Percentiles rank a stretch among this genome's conserved stretches.
Evolutionary conservation across 2,113 vertebrate genomes (phyloP).

Genomic region (Sapayoa aenigma): DNA sequence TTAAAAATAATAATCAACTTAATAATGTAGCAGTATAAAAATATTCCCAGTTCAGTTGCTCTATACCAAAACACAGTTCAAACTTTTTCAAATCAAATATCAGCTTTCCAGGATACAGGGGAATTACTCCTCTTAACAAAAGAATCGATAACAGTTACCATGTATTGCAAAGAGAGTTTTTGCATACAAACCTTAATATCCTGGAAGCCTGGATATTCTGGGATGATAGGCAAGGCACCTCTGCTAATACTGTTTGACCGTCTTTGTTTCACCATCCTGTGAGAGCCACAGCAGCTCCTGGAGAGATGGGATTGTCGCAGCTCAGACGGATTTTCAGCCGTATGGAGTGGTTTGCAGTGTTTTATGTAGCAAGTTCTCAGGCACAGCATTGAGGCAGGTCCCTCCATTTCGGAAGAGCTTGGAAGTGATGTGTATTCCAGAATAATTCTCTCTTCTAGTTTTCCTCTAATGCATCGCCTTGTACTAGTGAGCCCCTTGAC

Average conservation of each 20-base stretch:
- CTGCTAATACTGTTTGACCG: neutral
- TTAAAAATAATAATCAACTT: neutral
- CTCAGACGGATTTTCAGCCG: accelerated
- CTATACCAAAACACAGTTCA: neutral
- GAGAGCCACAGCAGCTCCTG: neutral
- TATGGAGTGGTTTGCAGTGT: neutral
- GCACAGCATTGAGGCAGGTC: neutral
- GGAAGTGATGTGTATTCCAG: neutral
- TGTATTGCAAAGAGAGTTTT: neutral
- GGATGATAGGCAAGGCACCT: slow-evolving; percentile 61
- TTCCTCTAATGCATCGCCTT: neutral
- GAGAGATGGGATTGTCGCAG: neutral
- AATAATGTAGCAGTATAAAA: neutral
- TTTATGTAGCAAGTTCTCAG: neutral
- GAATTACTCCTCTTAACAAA: neutral
- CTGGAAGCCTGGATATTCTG: slow-evolving; percentile 70
- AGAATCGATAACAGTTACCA: neutral
- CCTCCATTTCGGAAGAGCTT: neutral
- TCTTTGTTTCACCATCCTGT: neutral
- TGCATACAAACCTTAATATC: slow-evolving; percentile 60
- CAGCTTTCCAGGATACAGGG: neutral
- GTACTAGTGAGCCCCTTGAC: neutral
- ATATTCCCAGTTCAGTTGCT: neutral
- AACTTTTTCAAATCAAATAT: neutral
- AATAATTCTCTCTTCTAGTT: neutral